These are phyloP conservation scores for Paramuricea clavata DNA, from an alignment of 92 coral and sea anemone species.

Conservation along the genomic window DNA sequence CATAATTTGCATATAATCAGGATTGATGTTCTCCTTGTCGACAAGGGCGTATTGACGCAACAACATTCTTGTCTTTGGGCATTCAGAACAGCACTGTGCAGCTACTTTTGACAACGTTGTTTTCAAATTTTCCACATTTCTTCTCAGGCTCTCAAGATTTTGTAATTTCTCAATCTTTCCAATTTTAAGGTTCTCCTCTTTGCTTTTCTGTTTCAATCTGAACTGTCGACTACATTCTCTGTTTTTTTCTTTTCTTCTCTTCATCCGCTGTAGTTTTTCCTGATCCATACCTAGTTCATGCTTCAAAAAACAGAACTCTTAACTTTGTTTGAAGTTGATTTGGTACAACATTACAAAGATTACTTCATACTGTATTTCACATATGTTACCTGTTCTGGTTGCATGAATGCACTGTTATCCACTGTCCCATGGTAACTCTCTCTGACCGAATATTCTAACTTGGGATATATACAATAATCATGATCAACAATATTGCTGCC, in stretches of 20 bases:
- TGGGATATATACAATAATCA: conserved; percentile 25
- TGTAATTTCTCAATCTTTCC: conserved; percentile 70
- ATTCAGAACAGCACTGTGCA: conserved; percentile 30
- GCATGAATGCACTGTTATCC: conserved; percentile 1
- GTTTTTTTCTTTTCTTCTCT: conserved; percentile 84
- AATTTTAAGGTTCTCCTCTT: conserved; percentile 73
- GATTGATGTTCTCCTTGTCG: conserved; percentile 62
- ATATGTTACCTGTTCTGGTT: conserved; percentile 14
- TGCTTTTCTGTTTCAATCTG: conserved; percentile 86
- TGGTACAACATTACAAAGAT: too few relatives aligned
- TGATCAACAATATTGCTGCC: conserved; percentile 18
- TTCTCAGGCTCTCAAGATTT: conserved; percentile 58
- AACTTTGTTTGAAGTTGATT: too few relatives aligned
- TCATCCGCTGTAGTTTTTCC: conserved; percentile 78
- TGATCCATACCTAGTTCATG: conserved; percentile 63
- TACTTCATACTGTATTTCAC: background rate
- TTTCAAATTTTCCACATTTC: conserved; percentile 71
- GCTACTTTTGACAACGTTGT: conserved; percentile 54
- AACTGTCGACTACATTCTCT: conserved; percentile 93
- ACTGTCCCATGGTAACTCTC: conserved; percentile 15
- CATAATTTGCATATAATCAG: conserved; percentile 18
- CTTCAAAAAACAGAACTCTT: conserved; percentile 38
- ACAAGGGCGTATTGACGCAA: conserved; percentile 13
- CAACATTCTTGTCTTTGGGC: conserved; percentile 39
- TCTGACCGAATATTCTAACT: background rate